Conservation (phyloP, 2,113 vertebrate genomes). For the Anguilla japonica region DNA sequence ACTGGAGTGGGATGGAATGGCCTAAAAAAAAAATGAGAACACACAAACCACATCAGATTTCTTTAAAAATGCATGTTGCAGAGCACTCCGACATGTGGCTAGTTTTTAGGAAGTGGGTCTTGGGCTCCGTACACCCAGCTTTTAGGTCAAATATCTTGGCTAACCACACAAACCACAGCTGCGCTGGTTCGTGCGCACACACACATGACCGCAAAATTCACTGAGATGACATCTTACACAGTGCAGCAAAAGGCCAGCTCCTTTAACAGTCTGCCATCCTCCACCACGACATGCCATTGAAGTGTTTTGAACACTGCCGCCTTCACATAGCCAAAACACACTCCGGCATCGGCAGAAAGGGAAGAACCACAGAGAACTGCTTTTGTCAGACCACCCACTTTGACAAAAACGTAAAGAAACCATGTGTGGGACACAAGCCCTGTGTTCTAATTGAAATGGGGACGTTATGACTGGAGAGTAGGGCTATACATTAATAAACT, state of each 20-base stretch:
- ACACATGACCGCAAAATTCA: no score
- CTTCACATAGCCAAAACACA: slow-evolving; percentile 39
- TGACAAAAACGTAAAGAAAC: slow-evolving; percentile 66
- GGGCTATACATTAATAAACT: slow-evolving; percentile 30
- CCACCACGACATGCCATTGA: slow-evolving; percentile 44
- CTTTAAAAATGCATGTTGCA: no score
- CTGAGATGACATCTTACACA: neutral
- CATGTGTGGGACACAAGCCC: slow-evolving; percentile 70
- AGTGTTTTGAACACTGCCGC: slow-evolving; percentile 39
- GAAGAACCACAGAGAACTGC: slow-evolving; percentile 45
- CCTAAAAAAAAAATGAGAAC: no score
- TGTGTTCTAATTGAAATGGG: slow-evolving; percentile 51
- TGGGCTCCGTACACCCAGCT: no score
- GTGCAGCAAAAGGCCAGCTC: neutral
- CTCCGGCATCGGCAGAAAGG: slow-evolving; percentile 48
- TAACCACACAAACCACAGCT: no score
- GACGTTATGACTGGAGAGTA: slow-evolving; percentile 49
- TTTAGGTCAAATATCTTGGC: no score
- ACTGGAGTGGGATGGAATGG: no score
- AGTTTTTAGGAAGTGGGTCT: no score
- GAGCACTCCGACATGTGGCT: no score
- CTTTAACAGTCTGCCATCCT: slow-evolving; percentile 40
- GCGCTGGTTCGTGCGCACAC: no score
- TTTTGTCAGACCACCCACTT: slow-evolving; percentile 77
- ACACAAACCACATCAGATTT: no score